Evolutionary conservation across 2,888 invertebrate species (phyloP), one percentile per base, ranked within the genome.

Genomic region (Chelonus formosanus): DNA sequence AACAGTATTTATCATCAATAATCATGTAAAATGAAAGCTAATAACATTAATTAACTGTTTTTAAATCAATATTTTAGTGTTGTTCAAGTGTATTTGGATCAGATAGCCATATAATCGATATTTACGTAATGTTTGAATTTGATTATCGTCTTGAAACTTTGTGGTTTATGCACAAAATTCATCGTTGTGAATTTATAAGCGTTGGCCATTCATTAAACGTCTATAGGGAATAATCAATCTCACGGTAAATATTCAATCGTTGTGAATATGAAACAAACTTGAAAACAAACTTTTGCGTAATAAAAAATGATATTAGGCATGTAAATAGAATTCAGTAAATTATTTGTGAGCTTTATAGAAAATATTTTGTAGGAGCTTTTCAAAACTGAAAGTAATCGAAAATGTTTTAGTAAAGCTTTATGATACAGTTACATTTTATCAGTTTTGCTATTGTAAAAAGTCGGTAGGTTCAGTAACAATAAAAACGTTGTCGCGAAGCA

Each of bases 41-140:
- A 20, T 20, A 20, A 20, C 20, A 20, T 20, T 20, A 20, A 20
- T 20, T 20, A 20, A 20, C 2, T 20, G 20, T 20, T 20, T 20
- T 20, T 20, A 20, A 20, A 20, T 20, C 20, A 20, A 20, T 20
- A 50, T 50, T 50, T 50, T 50, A n/a, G 6, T 40, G 40, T 20
- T 50, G 43, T 43, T 31, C 50, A 50, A 60, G 50, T 50, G 31
- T 32, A 60, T 60, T 60, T 60, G 32, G 50, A 50, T 50, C 32
- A 32, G 35, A 50, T 40, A 34, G 50, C 8, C 43, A 40, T 20
- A 50, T 60, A 60, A 60, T 60, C 50, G 40, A 60, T 31, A 50
- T 50, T 34, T 36, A 35, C 50, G 60, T 52, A 40, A 58, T 58
- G 47, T 58, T 58, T 58, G 35, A 60, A 60, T 60, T 60, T 31